Conservation (phyloP, 1,140 invertebrate genomes). For the Bombus impatiens region DNA sequence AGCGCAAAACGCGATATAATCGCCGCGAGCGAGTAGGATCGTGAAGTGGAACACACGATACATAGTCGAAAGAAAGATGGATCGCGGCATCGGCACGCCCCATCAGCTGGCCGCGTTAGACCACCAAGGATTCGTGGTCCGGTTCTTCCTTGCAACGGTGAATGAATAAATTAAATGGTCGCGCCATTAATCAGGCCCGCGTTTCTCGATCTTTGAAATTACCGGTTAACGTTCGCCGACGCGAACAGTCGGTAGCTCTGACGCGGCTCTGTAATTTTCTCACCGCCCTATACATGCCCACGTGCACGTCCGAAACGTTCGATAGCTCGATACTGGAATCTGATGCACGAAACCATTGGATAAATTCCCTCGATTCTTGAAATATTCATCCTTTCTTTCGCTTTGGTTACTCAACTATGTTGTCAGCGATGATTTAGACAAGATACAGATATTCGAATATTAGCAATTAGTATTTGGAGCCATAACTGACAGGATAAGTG, state of each 20-base stretch:
- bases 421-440: background rate
- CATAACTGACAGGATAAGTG: background rate
- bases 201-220: slow-evolving; percentile 74
- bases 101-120: slow-evolving; percentile 60
- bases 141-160: slow-evolving; percentile 54
- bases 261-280: slow-evolving; percentile 77
- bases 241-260: slow-evolving; percentile 59
- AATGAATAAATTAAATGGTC: slow-evolving; percentile 77
- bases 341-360: background rate
- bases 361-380: background rate
- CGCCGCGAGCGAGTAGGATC: background rate
- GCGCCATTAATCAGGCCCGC: slow-evolving; percentile 73
- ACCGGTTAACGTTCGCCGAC: slow-evolving; percentile 64
- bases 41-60: background rate
- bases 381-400: background rate
- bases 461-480: background rate
- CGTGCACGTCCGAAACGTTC: slow-evolving; percentile 51
- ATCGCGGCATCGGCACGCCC: slow-evolving; percentile 34
- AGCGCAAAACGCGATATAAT: slow-evolving; percentile 1
- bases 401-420: background rate
- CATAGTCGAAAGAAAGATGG: background rate
- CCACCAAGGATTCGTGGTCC: slow-evolving; percentile 46
- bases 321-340: slow-evolving; percentile 12
- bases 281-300: slow-evolving; percentile 71
- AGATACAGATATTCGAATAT: background rate